phyloP scores from a whole-genome alignment of 2,888 invertebrate species.

The Drosophila prolongata region DNA sequence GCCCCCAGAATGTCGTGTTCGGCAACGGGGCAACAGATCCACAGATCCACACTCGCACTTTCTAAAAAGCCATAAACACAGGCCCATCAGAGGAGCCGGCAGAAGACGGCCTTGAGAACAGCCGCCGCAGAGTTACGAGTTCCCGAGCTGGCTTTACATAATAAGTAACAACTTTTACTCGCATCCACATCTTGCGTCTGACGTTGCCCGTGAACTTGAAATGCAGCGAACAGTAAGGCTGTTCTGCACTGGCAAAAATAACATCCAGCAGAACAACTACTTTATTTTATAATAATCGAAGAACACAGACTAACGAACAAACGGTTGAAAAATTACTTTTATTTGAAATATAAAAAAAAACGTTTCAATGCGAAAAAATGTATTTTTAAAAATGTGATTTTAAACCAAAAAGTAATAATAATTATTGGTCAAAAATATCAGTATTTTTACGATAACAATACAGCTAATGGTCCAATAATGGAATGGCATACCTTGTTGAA shows the following conservation, averaged over 20 bases:
- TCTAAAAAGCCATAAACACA: slow-evolving; percentile 52
- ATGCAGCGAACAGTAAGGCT: slow-evolving; percentile 1
- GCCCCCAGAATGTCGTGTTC: slow-evolving; percentile 25
- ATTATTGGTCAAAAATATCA: no score
- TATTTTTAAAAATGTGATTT: no score
- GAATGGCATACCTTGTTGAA: no score
- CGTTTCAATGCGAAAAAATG: no score
- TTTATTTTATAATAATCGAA: no score
- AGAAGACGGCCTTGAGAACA: slow-evolving; percentile 63
- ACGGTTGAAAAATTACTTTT: no score
- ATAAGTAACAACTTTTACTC: slow-evolving; percentile 71
- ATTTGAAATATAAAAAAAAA: no score
- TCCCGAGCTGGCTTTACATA: slow-evolving; percentile 61
- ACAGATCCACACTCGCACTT: slow-evolving; percentile 43
- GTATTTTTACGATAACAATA: no score
- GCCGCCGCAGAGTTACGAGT: slow-evolving; percentile 50
- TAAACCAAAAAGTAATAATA: no score
- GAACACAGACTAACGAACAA: no score
- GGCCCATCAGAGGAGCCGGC: slow-evolving; percentile 25
- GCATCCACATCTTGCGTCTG: slow-evolving; percentile 23
- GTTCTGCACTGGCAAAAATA: neutral
- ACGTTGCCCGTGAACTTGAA: slow-evolving; percentile 62
- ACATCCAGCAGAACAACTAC: neutral
- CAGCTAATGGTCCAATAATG: no score
- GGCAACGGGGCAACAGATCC: neutral